A percentile compares a stretch with the other conserved stretches of the same genome.
Evolutionary conservation across 2,888 invertebrate species (phyloP).

Genomic region (Heterodera filipjevi): DNA sequence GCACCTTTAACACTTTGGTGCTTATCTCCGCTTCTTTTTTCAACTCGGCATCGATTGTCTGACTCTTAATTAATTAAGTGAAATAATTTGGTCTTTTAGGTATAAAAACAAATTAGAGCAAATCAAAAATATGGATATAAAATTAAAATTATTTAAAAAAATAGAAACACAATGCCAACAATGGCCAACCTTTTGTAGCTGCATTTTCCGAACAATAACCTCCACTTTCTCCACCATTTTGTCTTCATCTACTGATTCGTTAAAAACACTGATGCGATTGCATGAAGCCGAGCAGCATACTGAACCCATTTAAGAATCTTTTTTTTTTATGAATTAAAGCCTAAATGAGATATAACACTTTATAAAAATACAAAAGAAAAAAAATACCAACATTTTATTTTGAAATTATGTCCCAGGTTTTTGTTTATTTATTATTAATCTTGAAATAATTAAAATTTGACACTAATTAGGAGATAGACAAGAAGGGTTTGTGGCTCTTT

Average conservation of each 20-base stretch:
- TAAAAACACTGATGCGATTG: not conserved
- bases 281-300: not conserved
- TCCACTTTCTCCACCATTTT: not conserved
- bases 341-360: too few relatives aligned
- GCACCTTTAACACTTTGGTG: conserved; percentile 6
- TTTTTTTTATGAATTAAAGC: too few relatives aligned
- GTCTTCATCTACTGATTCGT: not conserved
- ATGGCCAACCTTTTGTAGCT: not conserved
- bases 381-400: too few relatives aligned
- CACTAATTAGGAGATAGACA: too few relatives aligned
- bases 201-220: not conserved
- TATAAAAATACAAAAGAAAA: too few relatives aligned
- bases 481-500: too few relatives aligned
- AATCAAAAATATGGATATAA: not conserved
- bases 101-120: not conserved
- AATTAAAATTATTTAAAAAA: not conserved
- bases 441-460: too few relatives aligned
- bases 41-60: conserved; percentile 14
- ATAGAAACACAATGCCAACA: not conserved
- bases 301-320: not conserved
- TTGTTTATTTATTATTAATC: too few relatives aligned
- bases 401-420: too few relatives aligned
- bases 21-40: conserved; percentile 9
- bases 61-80: conserved; percentile 1
- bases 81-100: not conserved